Evolutionary conservation across 2,113 vertebrate genomes (phyloP).

Genomic region (Erinaceus europaeus): DNA sequence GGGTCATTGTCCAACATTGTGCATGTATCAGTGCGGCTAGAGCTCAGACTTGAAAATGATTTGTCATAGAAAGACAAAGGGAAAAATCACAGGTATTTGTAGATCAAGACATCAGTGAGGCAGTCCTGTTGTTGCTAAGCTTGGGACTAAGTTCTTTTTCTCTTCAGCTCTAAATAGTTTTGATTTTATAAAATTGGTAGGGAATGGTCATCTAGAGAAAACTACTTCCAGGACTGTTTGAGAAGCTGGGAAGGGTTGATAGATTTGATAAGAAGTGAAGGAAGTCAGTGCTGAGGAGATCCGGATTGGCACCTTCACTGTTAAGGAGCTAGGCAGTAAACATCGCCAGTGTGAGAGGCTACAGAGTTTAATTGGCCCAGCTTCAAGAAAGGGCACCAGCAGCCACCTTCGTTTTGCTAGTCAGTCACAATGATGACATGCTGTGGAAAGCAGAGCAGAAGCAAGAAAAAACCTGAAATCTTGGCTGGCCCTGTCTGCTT

Average conservation of each 20-base stretch:
- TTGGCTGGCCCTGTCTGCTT: neutral
- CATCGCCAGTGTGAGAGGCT: slow-evolving; percentile 11
- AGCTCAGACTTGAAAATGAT: neutral
- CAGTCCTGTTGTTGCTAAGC: neutral
- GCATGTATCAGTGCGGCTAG: neutral
- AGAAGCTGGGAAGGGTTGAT: neutral
- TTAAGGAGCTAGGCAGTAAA: neutral
- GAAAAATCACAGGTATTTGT: neutral
- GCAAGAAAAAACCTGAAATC: slow-evolving; percentile 30
- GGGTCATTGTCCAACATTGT: neutral
- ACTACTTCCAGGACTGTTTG: neutral
- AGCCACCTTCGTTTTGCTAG: slow-evolving; percentile 59
- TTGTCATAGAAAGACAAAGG: neutral
- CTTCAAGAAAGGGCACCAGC: neutral
- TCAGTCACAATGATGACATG: slow-evolving; percentile 41
- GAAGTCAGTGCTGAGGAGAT: neutral
- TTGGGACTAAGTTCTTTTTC: slow-evolving; percentile 13
- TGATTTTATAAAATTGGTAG: neutral
- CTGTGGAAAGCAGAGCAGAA: slow-evolving; percentile 24
- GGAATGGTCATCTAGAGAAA: neutral
- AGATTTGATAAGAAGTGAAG: slow-evolving; percentile 22
- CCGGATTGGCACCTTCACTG: slow-evolving; percentile 30
- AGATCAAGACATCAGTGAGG: neutral
- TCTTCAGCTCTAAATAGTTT: neutral
- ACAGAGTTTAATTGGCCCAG: slow-evolving; percentile 32